A percentile compares a stretch with the other conserved stretches of the same genome.
These are phyloP conservation scores for Gymnorhina tibicen DNA, from an alignment of 2,113 vertebrate genomes.

Conservation along the genomic window DNA sequence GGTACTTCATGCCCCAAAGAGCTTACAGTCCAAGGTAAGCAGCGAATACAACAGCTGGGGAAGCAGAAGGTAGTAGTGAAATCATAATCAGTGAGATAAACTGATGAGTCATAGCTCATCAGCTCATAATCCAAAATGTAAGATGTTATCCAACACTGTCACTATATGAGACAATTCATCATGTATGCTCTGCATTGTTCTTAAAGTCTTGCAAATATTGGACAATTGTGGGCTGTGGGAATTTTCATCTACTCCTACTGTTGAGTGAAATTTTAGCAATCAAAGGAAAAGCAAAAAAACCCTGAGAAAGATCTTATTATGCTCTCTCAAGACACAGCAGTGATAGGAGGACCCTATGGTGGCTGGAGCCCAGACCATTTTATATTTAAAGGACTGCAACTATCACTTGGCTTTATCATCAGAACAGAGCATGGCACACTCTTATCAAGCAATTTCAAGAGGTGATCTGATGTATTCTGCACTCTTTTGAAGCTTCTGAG, in stretches of 20 bases:
- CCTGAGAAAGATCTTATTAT: background rate
- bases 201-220: background rate
- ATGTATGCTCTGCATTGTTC: background rate
- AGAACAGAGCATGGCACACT: background rate
- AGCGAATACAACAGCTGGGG: background rate
- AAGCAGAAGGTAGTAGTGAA: background rate
- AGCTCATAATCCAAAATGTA: background rate
- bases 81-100: constrained; percentile 18
- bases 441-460: background rate
- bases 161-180: background rate
- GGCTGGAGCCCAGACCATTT: background rate
- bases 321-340: background rate
- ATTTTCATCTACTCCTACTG: background rate
- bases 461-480: background rate
- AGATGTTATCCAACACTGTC: background rate
- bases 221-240: background rate
- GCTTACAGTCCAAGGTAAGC: background rate
- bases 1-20: background rate
- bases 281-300: background rate
- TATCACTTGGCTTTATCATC: background rate
- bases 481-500: background rate
- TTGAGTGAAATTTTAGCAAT: background rate
- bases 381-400: background rate
- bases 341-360: background rate
- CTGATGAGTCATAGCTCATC: background rate